Percentiles rank a stretch among this genome's conserved stretches.
Evolutionary conservation across 2,797 vertebrate genomes (phyloP).

Genomic region (Gallirallus australis): DNA sequence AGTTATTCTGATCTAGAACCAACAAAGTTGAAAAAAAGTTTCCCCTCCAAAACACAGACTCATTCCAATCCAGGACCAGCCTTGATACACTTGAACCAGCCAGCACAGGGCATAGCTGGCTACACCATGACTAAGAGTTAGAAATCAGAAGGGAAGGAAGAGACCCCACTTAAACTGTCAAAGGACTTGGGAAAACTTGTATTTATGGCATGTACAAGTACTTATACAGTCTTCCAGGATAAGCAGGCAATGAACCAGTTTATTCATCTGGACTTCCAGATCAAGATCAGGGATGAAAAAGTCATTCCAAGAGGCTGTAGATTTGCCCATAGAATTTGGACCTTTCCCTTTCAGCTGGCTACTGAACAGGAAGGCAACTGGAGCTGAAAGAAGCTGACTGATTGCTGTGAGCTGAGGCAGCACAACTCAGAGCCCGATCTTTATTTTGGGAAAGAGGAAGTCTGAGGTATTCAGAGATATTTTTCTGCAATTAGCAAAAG

Average conservation of each 20-base stretch:
- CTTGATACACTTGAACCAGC: background rate
- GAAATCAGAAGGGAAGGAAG: background rate
- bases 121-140: background rate
- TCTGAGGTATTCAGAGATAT: background rate
- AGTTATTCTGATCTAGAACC: background rate
- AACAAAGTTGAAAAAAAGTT: background rate
- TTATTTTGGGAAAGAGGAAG: background rate
- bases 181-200: background rate
- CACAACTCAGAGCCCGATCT: background rate
- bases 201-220: background rate
- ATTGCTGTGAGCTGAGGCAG: background rate
- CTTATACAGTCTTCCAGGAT: background rate
- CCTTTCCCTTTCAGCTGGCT: background rate
- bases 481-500: background rate
- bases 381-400: background rate
- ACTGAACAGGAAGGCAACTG: background rate
- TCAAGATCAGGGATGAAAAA: background rate
- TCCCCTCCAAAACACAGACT: background rate
- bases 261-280: background rate
- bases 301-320: background rate
- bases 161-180: background rate
- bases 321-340: background rate
- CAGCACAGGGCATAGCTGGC: background rate
- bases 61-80: background rate
- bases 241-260: conserved; percentile 16